Conservation (phyloP, 2,888 invertebrate genomes). For the Parnassius smintheus region DNA sequence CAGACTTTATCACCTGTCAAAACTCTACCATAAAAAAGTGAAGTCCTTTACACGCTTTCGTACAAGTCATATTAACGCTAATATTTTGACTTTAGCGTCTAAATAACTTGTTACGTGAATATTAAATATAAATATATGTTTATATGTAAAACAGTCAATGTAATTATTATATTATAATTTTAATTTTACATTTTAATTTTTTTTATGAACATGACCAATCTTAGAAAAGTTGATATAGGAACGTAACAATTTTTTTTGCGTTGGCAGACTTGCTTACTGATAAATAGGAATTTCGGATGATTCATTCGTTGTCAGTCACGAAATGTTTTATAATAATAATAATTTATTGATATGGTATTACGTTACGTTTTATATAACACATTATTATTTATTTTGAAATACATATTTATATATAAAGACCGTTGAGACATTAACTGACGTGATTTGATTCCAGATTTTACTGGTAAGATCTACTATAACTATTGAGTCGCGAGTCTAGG, state of each 20-base stretch:
- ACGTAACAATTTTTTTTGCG: conserved; percentile 30
- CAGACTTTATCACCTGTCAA: conserved; percentile 59
- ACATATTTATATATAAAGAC: conserved; percentile 17
- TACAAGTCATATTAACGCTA: not conserved
- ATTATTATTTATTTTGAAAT: not conserved
- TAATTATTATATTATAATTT: not conserved
- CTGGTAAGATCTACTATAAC: too few relatives aligned
- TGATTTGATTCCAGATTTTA: too few relatives aligned
- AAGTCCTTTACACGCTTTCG: conserved; percentile 36
- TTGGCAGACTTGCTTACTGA: conserved; percentile 37
- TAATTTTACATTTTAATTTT: not conserved
- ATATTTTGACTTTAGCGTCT: not conserved
- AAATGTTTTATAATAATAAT: conserved; percentile 8
- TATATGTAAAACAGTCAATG: too few relatives aligned
- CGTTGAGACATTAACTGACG: too few relatives aligned
- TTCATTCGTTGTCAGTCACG: conserved; percentile 45
- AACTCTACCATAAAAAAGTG: conserved; percentile 30
- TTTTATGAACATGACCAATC: not conserved
- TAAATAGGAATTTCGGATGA: conserved; percentile 63
- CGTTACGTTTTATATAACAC: conserved; percentile 14
- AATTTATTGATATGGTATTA: too few relatives aligned
- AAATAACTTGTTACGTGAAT: not conserved
- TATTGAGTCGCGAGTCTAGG: too few relatives aligned
- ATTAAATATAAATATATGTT: not conserved
- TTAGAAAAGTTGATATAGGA: conserved; percentile 25